Evolutionary conservation across 2,797 vertebrate species (phyloP), one percentile per base, ranked within the genome.

Genomic region (Paratrypauchen microcephalus): DNA sequence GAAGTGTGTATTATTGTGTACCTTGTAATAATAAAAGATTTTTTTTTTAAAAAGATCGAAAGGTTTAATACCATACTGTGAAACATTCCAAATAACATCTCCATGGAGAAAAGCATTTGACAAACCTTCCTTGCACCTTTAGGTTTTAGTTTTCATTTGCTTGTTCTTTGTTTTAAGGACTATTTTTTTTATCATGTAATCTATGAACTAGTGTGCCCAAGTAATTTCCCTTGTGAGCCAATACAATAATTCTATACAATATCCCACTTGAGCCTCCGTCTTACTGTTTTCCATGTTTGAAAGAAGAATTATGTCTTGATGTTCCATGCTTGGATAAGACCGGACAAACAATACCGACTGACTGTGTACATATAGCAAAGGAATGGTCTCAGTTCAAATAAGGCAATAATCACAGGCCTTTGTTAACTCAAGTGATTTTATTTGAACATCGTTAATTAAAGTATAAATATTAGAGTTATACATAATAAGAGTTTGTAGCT

Each of bases 391-490:
- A 52, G n/a, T 52, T 21, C 50, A 52, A 52, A 52, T 21, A 21
- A n/a, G 50, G 50, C 50, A 52, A 41, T 26, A 36, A 66, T 50
- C 69, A 39, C 65, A 41, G 0, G 9, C 5, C 9, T 21, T 19
- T 45, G 15, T 78, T 80, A 69, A 76, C 57, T 80, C 41, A 68
- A 81, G 66, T 75, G 63, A 80, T 73, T 89, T 91, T 90, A 90
- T 90, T 91, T 66, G 54, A 75, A 79, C 85, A 80, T 36, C 8
- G 32, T 15, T 81, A 78, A 80, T 83, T 72, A 70, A 86, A 76
- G 85, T 88, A 86, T 82, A 90, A 88, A 91, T 69, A 88, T 75
- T 83, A 1, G 39, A 69, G 81, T 77, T 67, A 65, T 82, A 86
- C 87, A 88, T 26, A 16, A 47, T 64, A 79, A 82, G 80, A 74